Conservation (phyloP, 2,888 invertebrate species). For the Pollenia griseotomentosa region DNA sequence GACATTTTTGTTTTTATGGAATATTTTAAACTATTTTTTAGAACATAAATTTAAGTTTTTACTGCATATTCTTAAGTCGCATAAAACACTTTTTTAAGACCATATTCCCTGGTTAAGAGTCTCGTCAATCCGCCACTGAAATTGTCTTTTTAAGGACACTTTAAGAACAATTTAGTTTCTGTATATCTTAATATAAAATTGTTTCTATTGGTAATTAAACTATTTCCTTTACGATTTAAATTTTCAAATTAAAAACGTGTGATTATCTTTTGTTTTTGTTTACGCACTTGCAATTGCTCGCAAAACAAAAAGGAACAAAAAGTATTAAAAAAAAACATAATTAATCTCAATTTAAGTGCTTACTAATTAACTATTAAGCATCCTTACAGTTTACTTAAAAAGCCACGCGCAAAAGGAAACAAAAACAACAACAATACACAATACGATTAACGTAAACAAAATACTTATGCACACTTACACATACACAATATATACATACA, state of each 20-base stretch:
- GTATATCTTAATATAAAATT: too few species aligned
- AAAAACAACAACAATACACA: conserved; percentile 52
- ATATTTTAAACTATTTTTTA: too few species aligned
- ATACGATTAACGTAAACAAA: conserved; percentile 58
- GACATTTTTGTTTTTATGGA: too few species aligned
- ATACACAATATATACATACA: background rate
- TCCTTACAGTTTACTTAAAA: conserved; percentile 42
- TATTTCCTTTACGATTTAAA: too few species aligned
- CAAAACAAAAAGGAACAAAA: background rate
- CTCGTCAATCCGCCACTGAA: too few species aligned
- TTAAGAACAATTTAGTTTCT: too few species aligned
- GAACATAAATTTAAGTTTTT: too few species aligned
- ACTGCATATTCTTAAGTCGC: too few species aligned
- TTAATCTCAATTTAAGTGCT: conserved; percentile 69
- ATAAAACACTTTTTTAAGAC: too few species aligned
- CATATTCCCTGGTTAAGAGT: too few species aligned
- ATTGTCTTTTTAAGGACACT: too few species aligned
- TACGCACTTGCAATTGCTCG: background rate
- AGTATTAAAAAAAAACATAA: conserved; percentile 39
- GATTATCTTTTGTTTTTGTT: conserved; percentile 8
- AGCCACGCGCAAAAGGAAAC: conserved; percentile 42
- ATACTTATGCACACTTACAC: conserved; percentile 17
- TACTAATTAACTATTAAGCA: conserved; percentile 70
- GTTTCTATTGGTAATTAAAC: too few species aligned
- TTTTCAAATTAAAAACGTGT: conserved; percentile 4